Conservation (phyloP, 1,140 invertebrate genomes). For the Leptinotarsa texana region DNA sequence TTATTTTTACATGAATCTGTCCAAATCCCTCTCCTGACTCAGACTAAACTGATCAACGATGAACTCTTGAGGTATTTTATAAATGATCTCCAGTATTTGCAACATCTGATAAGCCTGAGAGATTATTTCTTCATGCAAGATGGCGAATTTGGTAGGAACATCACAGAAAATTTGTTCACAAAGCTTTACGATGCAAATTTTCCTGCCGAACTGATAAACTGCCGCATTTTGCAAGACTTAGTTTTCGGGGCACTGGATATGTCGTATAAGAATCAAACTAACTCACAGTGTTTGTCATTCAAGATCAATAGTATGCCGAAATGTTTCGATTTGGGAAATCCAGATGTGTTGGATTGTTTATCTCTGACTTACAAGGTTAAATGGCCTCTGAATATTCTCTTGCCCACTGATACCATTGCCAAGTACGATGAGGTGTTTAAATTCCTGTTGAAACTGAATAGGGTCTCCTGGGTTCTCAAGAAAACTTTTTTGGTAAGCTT, state of each 20-base stretch:
- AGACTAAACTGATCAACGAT: slow-evolving; percentile 69
- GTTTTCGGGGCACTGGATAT: slow-evolving; percentile 63
- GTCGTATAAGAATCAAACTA: slow-evolving; percentile 59
- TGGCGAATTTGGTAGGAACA: slow-evolving; percentile 72
- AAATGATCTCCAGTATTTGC: slow-evolving; percentile 66
- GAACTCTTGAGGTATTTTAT: slow-evolving; percentile 71
- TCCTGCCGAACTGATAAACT: slow-evolving; percentile 71
- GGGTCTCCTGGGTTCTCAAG: slow-evolving; percentile 73
- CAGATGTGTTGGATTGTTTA: slow-evolving; percentile 68
- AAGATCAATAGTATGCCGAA: slow-evolving; percentile 62
- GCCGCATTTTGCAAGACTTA: slow-evolving; percentile 67
- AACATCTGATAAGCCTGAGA: slow-evolving; percentile 70
- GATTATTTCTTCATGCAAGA: slow-evolving; percentile 78
- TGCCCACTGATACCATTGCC: slow-evolving; percentile 68
- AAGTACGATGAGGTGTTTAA: slow-evolving; percentile 75
- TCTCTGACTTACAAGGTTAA: slow-evolving; percentile 69
- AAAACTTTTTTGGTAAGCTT: slow-evolving; percentile 64
- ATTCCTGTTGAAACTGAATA: slow-evolving; percentile 72
- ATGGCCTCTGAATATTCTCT: slow-evolving; percentile 78
- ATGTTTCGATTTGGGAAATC: slow-evolving; percentile 64
- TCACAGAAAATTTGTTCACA: slow-evolving; percentile 68
- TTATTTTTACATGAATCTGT: slow-evolving; percentile 66
- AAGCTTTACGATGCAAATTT: slow-evolving; percentile 64
- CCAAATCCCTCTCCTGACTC: slow-evolving; percentile 67
- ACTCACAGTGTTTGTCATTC: slow-evolving; percentile 63